Evolutionary conservation across 30 jellyfish, hydroid and myxozoan genomes (phyloP).

Genomic region (Hydractinia symbiolongicarpus): DNA sequence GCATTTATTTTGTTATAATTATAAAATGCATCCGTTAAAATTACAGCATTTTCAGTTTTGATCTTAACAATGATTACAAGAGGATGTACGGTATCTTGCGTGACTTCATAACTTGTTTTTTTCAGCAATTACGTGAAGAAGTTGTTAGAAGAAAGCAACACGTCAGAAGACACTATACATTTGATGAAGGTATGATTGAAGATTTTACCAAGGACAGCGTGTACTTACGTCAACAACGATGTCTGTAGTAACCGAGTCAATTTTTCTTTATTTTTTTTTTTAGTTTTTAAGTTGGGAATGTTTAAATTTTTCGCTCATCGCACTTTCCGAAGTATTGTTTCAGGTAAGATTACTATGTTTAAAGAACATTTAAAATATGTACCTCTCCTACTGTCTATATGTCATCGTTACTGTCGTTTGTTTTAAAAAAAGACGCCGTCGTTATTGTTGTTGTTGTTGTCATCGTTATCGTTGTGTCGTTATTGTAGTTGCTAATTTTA

Average conservation of each 20-base stretch:
- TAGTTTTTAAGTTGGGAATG: conserved; percentile 99
- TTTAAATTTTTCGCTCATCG: conserved; percentile 82
- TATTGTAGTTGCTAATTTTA: not conserved
- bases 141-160: conserved; percentile 81
- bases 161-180: conserved; percentile 82
- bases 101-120: conserved; percentile 6
- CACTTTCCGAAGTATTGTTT: conserved; percentile 85
- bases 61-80: not conserved
- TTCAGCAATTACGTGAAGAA: conserved; percentile 82
- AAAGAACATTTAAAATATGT: not conserved
- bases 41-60: not conserved
- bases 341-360: conserved; percentile 41
- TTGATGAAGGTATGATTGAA: conserved; percentile 54
- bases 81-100: not conserved
- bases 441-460: not conserved
- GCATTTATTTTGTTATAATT: not conserved
- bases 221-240: too few relatives aligned
- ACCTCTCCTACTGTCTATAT: not conserved
- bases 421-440: not conserved
- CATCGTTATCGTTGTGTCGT: not conserved
- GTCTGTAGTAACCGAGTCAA: too few relatives aligned
- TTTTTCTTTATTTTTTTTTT: conserved; percentile 19
- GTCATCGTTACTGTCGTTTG: not conserved
- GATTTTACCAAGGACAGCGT: not conserved
- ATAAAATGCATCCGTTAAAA: not conserved